A percentile compares a stretch with the other conserved stretches of the same genome.
Conservation (phyloP, 2,888 invertebrate genomes). For the Amphiduros pacificus region DNA sequence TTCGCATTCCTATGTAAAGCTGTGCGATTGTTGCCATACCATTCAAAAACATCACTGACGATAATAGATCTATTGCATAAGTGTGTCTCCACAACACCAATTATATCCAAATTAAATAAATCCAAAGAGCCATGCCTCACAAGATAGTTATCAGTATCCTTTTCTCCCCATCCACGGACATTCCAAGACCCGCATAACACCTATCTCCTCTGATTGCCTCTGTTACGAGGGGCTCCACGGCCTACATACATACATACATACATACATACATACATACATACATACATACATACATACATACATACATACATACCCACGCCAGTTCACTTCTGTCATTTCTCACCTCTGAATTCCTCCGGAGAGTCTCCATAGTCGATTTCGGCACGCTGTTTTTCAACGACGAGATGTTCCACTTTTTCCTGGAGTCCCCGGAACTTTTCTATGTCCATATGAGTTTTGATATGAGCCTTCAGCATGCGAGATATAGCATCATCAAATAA, state of each 20-base stretch:
- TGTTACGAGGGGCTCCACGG: neutral
- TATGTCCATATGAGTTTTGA: slow-evolving; percentile 83
- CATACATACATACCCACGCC: too few species aligned
- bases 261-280: too few species aligned
- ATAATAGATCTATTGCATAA: neutral
- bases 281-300: too few species aligned
- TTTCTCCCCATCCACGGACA: neutral
- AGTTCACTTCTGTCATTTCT: too few species aligned
- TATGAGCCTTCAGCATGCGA: slow-evolving; percentile 77
- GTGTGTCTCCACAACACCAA: neutral
- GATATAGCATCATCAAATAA: slow-evolving; percentile 88
- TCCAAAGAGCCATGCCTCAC: neutral
- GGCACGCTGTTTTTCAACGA: slow-evolving; percentile 76
- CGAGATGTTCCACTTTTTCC: slow-evolving; percentile 65
- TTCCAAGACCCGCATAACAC: neutral
- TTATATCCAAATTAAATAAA: neutral
- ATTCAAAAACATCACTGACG: neutral
- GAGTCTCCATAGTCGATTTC: slow-evolving; percentile 94
- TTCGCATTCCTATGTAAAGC: neutral
- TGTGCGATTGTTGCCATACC: neutral
- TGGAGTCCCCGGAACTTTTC: slow-evolving; percentile 73
- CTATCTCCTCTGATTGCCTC: neutral
- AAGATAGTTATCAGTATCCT: neutral
- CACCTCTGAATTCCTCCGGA: slow-evolving; percentile 87
- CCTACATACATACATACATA: too few species aligned